Evolutionary conservation across 2,888 invertebrate genomes (phyloP), one percentile per base, ranked within the genome.

Genomic region (Andrena praecox): DNA sequence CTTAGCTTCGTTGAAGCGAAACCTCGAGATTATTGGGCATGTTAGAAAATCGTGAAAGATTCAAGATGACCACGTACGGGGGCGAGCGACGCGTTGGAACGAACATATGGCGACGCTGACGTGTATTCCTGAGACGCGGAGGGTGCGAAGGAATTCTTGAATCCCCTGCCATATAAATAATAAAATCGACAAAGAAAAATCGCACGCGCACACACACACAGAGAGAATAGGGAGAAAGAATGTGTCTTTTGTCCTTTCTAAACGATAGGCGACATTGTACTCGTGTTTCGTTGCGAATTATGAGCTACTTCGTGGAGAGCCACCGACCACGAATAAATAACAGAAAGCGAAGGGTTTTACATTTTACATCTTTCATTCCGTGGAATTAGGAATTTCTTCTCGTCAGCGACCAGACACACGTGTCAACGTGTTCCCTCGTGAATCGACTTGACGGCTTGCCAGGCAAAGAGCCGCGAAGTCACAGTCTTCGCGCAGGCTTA

Each of bases 321-420:
- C 42, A 42, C 16, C 42, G 42, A 16, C 42, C 42, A 4, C 42
- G 42, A 42, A 42, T 42, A 42, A 42, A 42, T 42, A 42, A 42
- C 42, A 4, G 42, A 42, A 42, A 42, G 4, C 42, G 42, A 16
- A 12, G 42, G 42, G 42, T 16, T 42, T 42, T 42, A 42, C 20
- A 20, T 20, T 20, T 20, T 16, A 42, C 4, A 42, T 42, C 16
- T 12, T 42, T 42, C 16, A 42, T 42, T 42, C 42, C 42, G 42
- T 16, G 42, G 42, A 42, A 42, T 42, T 42, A 3, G 20, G 20
- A 35, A 42, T 29, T 16, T 50, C 20, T 12, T 20, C 20, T 42
- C 42, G 16, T 42, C 42, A 12, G 42, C 31, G 68, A 59, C 3
- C 24, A 50, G 69, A 77, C 73, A 80, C 80, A 82, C 80, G 80